A percentile compares a stretch with the other conserved stretches of the same genome.
These are phyloP conservation scores for Rapana venosa DNA, from an alignment of 2,888 invertebrate genomes.

Conservation along the genomic window DNA sequence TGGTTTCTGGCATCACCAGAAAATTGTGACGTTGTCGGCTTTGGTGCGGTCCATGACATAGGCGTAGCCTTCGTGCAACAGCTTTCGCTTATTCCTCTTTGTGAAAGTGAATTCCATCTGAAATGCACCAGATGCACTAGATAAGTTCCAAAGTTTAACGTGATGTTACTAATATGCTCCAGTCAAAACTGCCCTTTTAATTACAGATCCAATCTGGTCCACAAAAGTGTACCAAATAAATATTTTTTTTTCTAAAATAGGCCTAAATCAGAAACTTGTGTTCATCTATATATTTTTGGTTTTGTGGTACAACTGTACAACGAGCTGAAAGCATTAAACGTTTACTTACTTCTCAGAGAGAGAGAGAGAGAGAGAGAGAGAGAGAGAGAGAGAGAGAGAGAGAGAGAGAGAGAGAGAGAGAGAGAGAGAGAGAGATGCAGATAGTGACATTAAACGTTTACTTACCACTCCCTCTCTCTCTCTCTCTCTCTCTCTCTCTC, in stretches of 20 bases:
- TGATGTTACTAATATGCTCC: constrained; percentile 23
- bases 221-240: too few species aligned
- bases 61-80: constrained; percentile 36
- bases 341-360: too few species aligned
- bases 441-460: not conserved
- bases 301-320: too few species aligned
- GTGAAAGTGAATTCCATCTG: constrained; percentile 31
- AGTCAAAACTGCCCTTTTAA: constrained; percentile 25
- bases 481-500: too few species aligned
- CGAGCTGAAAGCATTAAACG: too few species aligned
- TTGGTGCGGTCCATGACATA: constrained; percentile 24
- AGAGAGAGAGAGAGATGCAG: not conserved
- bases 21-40: constrained; percentile 33
- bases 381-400: not conserved
- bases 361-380: not conserved
- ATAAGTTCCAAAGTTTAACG: constrained; percentile 30
- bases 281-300: too few species aligned
- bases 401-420: not conserved
- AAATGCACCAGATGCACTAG: constrained; percentile 31
- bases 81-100: constrained; percentile 35
- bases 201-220: constrained; percentile 18
- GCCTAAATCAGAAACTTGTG: too few species aligned
- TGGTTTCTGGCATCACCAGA: constrained; percentile 31
- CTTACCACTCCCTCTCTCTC: too few species aligned
- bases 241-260: too few species aligned